A percentile compares a stretch with the other conserved stretches of the same genome.
Conservation (phyloP, 2,113 vertebrate species). For the Parus major region DNA sequence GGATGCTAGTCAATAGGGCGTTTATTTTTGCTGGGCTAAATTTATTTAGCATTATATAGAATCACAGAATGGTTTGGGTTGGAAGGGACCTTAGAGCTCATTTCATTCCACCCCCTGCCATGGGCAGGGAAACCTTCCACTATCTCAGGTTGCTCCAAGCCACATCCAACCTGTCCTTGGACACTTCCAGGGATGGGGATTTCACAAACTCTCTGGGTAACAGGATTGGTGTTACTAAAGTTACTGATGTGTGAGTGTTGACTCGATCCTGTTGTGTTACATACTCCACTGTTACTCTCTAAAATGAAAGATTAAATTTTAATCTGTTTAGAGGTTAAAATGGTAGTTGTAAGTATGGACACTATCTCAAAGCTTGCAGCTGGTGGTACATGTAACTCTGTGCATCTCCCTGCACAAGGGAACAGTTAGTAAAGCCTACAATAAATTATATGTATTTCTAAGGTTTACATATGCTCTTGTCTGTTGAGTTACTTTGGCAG, state of each 20-base stretch:
- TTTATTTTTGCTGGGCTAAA: not conserved
- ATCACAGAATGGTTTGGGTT: not conserved
- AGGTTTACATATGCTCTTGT: not conserved
- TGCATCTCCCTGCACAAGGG: not conserved
- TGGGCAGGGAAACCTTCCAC: not conserved
- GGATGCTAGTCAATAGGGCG: not conserved
- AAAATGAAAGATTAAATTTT: not conserved
- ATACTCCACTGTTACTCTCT: not conserved
- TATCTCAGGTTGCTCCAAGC: not conserved
- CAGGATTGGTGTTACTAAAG: not conserved
- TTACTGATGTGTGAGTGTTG: not conserved
- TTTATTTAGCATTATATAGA: not conserved
- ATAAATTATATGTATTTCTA: not conserved
- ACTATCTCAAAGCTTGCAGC: not conserved
- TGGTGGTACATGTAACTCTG: not conserved
- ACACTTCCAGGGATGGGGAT: not conserved
- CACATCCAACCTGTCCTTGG: accelerated
- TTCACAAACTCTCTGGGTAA: not conserved
- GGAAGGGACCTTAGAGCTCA: not conserved
- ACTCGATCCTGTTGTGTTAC: not conserved
- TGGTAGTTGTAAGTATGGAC: not conserved
- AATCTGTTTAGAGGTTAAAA: not conserved
- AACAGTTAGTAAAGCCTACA: not conserved
- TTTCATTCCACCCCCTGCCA: not conserved
- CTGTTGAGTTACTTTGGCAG: not conserved